Base-by-base conservation (phyloP, 2,113 vertebrate species). In the Anolis carolinensis region DNA sequence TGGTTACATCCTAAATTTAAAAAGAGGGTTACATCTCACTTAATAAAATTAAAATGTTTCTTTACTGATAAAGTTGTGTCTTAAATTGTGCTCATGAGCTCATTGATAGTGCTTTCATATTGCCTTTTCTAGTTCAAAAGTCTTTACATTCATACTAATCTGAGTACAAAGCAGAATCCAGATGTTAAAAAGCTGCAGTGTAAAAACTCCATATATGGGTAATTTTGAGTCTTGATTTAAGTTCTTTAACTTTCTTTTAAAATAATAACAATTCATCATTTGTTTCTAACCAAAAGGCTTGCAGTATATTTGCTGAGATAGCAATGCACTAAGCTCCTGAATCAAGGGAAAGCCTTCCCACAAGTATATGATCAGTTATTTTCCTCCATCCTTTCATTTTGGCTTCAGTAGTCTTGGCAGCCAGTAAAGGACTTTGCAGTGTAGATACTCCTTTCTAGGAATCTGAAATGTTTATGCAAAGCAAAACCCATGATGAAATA, bases 311-410 rank as follows among this genome's bases (percentile, higher is more conserved):
- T 78, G 67, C 86, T 82, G 30, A 55, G 23, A 48, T 89, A 16
- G 76, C 86, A 25, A 30, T 36, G 93, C 95, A 89, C 91, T 87
- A 80, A 92, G 92, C 81, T 83, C 82, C 65, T 27, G 13, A 83
- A 80, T 90, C 68, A 80, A 88, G 79, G 89, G 59, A 80, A 93
- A 89, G 13, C 55, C 55, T 65, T 63, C 30, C 2, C 14, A 14
- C 80, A 59, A 88, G 59, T 48, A 25, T 85, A 70, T 71, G 79
- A 32, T 86, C 3, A 25, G 55, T 0, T 44, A 2, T 0, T 85
- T 91, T 72, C 20, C 65, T 59, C 27, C 34, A 2, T 39, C 18
- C 79, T 25, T 2, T 1, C 71, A 52, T 85, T 76, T 92, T 74
- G 81, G 39, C 13, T 18, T 59, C 44, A 11, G 27, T 87, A 77